A percentile compares a stretch with the other conserved stretches of the same genome.
phyloP scores from a whole-genome alignment of 2,888 invertebrate species.

The Ariolimax columbianus region DNA sequence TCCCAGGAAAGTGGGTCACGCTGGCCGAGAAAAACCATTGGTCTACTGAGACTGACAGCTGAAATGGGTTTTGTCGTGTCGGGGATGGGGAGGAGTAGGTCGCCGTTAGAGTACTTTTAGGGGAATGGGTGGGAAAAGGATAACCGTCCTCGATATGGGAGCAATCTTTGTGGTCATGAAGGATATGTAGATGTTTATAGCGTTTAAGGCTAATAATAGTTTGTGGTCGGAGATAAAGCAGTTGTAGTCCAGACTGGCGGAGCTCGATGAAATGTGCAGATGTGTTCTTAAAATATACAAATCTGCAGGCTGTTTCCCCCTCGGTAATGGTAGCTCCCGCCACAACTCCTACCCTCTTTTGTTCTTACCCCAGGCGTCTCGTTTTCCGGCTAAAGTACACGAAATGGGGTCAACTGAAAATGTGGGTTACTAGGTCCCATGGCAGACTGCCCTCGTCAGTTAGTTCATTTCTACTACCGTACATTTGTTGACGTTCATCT shows the following conservation, averaged over 20 bases:
- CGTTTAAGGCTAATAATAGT: not conserved
- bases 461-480: slow-evolving; percentile 7
- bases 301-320: not conserved
- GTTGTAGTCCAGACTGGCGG: not conserved
- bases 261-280: not conserved
- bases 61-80: slow-evolving; percentile 6
- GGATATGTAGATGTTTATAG: not conserved
- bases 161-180: not conserved
- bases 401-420: slow-evolving; percentile 39
- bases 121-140: not conserved
- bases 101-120: not conserved
- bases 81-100: not conserved
- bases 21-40: slow-evolving; percentile 11
- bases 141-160: not conserved
- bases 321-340: not conserved
- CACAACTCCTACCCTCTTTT: not conserved
- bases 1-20: slow-evolving; percentile 22
- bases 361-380: slow-evolving; percentile 23
- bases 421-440: slow-evolving; percentile 46
- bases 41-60: slow-evolving; percentile 22
- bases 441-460: slow-evolving; percentile 33
- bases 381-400: slow-evolving; percentile 23
- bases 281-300: not conserved
- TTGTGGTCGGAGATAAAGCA: not conserved
- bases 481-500: not conserved